A percentile compares a stretch with the other conserved stretches of the same genome.
These are phyloP conservation scores for Norana najaformis DNA, from an alignment of 2,888 invertebrate genomes.

Conservation along the genomic window DNA sequence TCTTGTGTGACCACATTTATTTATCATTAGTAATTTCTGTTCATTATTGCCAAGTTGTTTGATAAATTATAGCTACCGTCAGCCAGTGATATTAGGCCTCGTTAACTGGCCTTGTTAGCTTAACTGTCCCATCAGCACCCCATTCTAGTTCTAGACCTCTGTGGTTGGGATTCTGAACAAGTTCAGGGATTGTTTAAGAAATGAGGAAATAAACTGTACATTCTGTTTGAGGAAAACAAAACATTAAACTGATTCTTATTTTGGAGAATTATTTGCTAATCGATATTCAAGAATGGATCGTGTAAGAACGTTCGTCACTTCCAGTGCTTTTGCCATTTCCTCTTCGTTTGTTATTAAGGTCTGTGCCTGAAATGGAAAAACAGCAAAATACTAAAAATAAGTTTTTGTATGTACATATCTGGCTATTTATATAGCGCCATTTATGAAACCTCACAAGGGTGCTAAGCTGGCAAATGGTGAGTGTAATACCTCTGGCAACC, in stretches of 20 bases:
- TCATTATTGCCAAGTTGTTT: not conserved
- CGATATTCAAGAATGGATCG: constrained; percentile 30
- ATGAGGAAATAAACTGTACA: not conserved
- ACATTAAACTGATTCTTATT: not conserved
- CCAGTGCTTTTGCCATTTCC: constrained; percentile 29
- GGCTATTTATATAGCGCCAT: too few species aligned
- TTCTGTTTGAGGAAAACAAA: not conserved
- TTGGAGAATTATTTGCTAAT: constrained; percentile 16
- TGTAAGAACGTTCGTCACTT: constrained; percentile 31
- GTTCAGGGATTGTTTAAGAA: not conserved
- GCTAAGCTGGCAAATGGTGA: too few species aligned
- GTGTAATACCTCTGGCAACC: too few species aligned
- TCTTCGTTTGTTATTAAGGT: constrained; percentile 31
- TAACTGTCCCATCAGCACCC: not conserved
- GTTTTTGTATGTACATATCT: too few species aligned
- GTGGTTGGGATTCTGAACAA: not conserved
- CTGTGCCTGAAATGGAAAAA: constrained; percentile 18
- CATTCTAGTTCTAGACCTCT: not conserved
- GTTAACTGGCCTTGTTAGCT: not conserved
- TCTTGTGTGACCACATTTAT: too few species aligned
- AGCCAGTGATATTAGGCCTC: not conserved
- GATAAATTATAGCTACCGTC: too few species aligned
- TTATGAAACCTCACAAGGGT: too few species aligned
- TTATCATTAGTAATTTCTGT: too few species aligned
- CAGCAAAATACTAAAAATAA: not conserved